Percentiles rank a stretch among this genome's conserved stretches.
Evolutionary conservation across 2,888 invertebrate species (phyloP).

Genomic region (Drosophila imparisetae): DNA sequence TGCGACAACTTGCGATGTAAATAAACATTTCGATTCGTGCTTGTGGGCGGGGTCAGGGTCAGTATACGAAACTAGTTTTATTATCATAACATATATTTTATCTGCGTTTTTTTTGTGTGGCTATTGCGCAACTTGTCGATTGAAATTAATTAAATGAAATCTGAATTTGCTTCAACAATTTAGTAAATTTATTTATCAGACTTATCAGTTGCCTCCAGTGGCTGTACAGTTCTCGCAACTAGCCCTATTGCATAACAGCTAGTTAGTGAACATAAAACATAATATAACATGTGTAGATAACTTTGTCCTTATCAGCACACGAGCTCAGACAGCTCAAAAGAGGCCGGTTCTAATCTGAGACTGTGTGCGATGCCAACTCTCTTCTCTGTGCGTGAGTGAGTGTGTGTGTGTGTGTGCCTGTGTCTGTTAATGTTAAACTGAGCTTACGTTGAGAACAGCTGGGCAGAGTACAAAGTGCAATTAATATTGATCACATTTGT

Average conservation of each 20-base stretch:
- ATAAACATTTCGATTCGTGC: background rate
- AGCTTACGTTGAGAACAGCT: constrained; percentile 46
- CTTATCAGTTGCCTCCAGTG: constrained; percentile 29
- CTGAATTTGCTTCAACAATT: constrained; percentile 41
- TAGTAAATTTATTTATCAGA: constrained; percentile 25
- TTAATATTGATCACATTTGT: constrained; percentile 4
- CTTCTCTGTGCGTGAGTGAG: background rate
- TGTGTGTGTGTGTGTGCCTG: constrained; percentile 1
- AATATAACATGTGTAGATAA: constrained; percentile 21
- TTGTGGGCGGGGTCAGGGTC: constrained; percentile 31
- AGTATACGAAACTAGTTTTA: constrained; percentile 24
- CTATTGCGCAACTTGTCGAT: constrained; percentile 49
- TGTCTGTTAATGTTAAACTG: constrained; percentile 42
- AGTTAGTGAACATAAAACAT: constrained; percentile 20
- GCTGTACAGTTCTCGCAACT: constrained; percentile 26
- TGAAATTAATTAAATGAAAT: constrained; percentile 53
- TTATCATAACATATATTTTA: constrained; percentile 6
- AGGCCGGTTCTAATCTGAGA: constrained; percentile 22
- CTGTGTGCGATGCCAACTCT: constrained; percentile 2
- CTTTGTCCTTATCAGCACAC: constrained; percentile 49
- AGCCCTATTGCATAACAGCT: constrained; percentile 55
- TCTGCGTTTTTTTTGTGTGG: background rate
- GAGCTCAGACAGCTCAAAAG: constrained; percentile 22
- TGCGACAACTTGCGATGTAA: constrained; percentile 25
- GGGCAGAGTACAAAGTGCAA: constrained; percentile 63